Conservation (phyloP, 2,797 vertebrate genomes). For the Danionella dracula region DNA sequence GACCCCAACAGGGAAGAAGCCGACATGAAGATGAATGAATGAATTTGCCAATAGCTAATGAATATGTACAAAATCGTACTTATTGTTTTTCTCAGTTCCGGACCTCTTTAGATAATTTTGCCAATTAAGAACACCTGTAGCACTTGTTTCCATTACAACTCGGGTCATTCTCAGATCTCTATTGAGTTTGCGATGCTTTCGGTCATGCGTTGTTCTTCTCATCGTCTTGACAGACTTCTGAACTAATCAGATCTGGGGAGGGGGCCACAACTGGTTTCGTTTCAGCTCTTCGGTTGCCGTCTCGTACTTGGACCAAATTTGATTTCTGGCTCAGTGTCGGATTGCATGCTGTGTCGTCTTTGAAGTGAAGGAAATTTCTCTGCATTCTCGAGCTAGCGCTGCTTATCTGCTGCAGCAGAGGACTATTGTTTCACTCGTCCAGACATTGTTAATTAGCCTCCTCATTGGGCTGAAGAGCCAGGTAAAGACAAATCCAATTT, state of each 20-base stretch:
- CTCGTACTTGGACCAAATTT: conserved; percentile 66
- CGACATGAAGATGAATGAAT: too few species aligned
- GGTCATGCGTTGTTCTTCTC: conserved; percentile 74
- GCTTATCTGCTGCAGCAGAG: conserved; percentile 43
- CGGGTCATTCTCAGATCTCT: conserved; percentile 55
- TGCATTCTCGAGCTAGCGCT: conserved; percentile 27
- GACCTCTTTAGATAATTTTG: too few species aligned
- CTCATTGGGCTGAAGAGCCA: conserved; percentile 55
- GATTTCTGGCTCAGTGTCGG: conserved; percentile 68
- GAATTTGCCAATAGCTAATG: too few species aligned
- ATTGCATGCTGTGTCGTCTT: conserved; percentile 53
- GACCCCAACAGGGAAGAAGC: too few species aligned
- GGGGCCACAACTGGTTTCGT: conserved; percentile 68
- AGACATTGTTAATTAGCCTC: conserved; percentile 68
- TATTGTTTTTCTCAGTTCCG: too few species aligned
- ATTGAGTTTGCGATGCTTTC: conserved; percentile 62
- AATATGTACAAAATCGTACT: too few species aligned
- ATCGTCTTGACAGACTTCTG: conserved; percentile 75
- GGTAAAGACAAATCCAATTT: conserved; percentile 70
- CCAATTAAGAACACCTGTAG: too few species aligned
- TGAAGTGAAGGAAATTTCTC: conserved; percentile 62
- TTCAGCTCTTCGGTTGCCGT: conserved; percentile 61
- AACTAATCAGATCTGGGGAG: conserved; percentile 71
- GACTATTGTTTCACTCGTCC: conserved; percentile 49
- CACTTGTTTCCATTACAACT: too few species aligned